Conservation (phyloP, 2,888 invertebrate species). For the Hololepta plana region DNA sequence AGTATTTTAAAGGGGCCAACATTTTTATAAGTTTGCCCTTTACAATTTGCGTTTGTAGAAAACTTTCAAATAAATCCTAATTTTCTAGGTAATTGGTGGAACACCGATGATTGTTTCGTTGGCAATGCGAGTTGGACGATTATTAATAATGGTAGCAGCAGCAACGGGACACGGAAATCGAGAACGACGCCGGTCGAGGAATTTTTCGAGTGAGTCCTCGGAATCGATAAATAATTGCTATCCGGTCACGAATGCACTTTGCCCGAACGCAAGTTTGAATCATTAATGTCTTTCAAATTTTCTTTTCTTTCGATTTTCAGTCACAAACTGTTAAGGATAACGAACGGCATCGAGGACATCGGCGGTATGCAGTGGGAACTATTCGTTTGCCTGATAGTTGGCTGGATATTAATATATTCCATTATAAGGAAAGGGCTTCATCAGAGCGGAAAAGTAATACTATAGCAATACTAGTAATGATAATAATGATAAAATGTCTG, state of each 20-base stretch:
- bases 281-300: conserved; percentile 1
- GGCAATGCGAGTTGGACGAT: conserved; percentile 7
- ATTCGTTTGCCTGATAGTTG: conserved; percentile 40
- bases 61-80: conserved; percentile 4
- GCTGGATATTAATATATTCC: conserved; percentile 51
- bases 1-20: too few relatives aligned
- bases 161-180: too few relatives aligned
- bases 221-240: conserved; percentile 3
- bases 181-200: conserved; percentile 35
- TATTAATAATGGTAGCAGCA: too few relatives aligned
- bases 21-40: too few relatives aligned
- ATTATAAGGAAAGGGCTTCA: conserved; percentile 56
- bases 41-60: too few relatives aligned
- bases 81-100: conserved; percentile 42
- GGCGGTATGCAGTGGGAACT: conserved; percentile 51
- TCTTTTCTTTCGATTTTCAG: conserved; percentile 27
- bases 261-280: neutral
- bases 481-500: too few relatives aligned
- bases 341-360: conserved; percentile 38
- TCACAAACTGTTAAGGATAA: conserved; percentile 40
- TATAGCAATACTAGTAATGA: too few relatives aligned
- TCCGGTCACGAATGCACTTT: conserved; percentile 4
- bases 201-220: conserved; percentile 35
- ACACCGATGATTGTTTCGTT: conserved; percentile 34
- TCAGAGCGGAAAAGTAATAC: conserved; percentile 58